Evolutionary conservation across 2,888 invertebrate species (phyloP).

Genomic region (Drosophila koepferae): DNA sequence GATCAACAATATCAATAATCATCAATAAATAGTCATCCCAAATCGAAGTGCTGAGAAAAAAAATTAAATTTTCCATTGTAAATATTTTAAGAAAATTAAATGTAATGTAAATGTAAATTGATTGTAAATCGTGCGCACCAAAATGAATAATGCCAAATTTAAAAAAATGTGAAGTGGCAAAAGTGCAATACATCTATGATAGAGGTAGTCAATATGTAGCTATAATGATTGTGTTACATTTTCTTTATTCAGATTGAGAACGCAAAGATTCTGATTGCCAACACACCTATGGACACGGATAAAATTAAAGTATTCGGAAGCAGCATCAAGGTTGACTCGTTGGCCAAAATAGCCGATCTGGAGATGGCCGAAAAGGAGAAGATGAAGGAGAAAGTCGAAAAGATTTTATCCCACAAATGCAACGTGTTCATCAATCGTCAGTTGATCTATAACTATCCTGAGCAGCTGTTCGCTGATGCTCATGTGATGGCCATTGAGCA

Average conservation of each 20-base stretch:
- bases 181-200: not conserved
- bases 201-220: too few species aligned
- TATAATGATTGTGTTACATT: not conserved
- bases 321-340: constrained; percentile 95
- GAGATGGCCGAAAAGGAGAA: constrained; percentile 99
- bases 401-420: constrained; percentile 96
- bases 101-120: not conserved
- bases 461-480: constrained; percentile 99
- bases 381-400: constrained; percentile 99
- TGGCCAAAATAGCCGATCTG: constrained; percentile 98
- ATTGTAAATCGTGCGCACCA: not conserved
- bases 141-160: not conserved
- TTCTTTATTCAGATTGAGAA: constrained; percentile 89
- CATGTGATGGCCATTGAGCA: constrained; percentile 99
- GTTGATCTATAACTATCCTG: constrained; percentile 99
- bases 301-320: constrained; percentile 99
- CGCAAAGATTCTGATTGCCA: constrained; percentile 98
- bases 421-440: constrained; percentile 99
- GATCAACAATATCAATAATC: not conserved
- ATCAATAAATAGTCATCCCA: not conserved
- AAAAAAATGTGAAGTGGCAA: not conserved
- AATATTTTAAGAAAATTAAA: not conserved
- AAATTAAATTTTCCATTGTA: not conserved
- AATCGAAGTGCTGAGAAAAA: not conserved
- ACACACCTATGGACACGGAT: constrained; percentile 99